Percentiles rank a stretch among this genome's conserved stretches.
Evolutionary conservation across 1,140 invertebrate genomes (phyloP).

Genomic region (Aphaenogaster ashmeadi): DNA sequence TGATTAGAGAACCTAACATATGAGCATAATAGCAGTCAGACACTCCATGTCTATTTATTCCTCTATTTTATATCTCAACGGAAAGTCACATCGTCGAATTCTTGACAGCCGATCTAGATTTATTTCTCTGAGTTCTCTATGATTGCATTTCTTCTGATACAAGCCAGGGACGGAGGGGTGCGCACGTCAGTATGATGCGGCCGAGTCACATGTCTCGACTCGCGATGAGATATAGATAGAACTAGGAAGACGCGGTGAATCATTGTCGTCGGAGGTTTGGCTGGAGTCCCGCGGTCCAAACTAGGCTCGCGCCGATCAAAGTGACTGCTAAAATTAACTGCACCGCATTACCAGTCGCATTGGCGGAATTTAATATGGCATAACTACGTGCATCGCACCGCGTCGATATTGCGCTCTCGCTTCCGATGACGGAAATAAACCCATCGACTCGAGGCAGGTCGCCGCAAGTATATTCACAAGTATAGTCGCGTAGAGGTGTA

Average conservation of each 20-base stretch:
- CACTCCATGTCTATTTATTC: not conserved
- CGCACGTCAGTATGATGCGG: conserved; percentile 62
- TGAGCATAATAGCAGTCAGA: not conserved
- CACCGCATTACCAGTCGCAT: conserved; percentile 61
- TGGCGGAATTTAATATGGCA: conserved; percentile 63
- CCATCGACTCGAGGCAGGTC: not conserved
- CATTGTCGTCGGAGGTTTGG: conserved; percentile 82
- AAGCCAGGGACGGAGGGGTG: too few species aligned
- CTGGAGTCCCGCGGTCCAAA: conserved; percentile 81
- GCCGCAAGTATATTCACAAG: not conserved
- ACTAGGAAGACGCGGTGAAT: conserved; percentile 83
- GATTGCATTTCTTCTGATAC: not conserved
- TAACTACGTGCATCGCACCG: not conserved
- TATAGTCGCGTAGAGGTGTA: not conserved
- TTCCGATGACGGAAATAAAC: not conserved
- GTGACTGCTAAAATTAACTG: conserved; percentile 79
- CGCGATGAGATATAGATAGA: conserved; percentile 78
- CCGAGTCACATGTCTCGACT: conserved; percentile 69
- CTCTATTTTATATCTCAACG: not conserved
- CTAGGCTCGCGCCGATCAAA: conserved; percentile 83
- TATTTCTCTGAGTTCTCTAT: not conserved
- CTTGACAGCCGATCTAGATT: not conserved
- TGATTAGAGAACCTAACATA: not conserved
- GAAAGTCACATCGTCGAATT: not conserved
- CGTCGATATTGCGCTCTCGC: not conserved